Evolutionary conservation across 2,888 invertebrate species (phyloP), one percentile per base, ranked within the genome.

Genomic region (Reticulitermes lucifugus): DNA sequence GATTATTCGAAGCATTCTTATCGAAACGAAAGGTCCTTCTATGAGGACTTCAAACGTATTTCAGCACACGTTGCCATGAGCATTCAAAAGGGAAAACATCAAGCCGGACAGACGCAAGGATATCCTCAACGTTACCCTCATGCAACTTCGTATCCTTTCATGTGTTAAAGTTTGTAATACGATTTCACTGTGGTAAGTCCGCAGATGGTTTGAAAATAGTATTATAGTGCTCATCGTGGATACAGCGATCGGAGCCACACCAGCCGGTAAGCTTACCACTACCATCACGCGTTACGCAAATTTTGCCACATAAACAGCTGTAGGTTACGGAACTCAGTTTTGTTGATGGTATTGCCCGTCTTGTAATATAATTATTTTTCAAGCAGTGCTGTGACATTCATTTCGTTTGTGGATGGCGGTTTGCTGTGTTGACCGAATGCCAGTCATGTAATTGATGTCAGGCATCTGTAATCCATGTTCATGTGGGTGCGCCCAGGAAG

Each of bases 11-110:
- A 84, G 86, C 84, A 84, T 85, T 81, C 80, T 83, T 81, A 84
- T 65, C 85, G 86, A 86, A 87, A 87, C 87, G 86, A 87, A 88
- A 86, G 87, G 87, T 87, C 88, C 88, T 87, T 87, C 87, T 88
- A 88, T 88, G 88, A 88, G 88, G 88, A 87, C 88, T 88, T 87
- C 86, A 88, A 88, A 87, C 87, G 84, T 86, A 87, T 85, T 86
- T 85, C 86, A 86, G 87, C 87, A 88, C 88, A 88, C 88, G 88
- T 88, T 88, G 88, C 88, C 87, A 88, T 88, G 88, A 88, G 87
- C 88, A 87, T 88, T 87, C 88, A 87, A 87, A 88, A 88, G 87
- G 88, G 88, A 88, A 87, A 88, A 86, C 88, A 87, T 86, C 84
- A 79, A 86, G 79, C 83, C 79, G 85, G 82, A 82, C 85, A 86